Conservation (phyloP, 2,888 invertebrate species). For the Cyclophora punctaria region DNA sequence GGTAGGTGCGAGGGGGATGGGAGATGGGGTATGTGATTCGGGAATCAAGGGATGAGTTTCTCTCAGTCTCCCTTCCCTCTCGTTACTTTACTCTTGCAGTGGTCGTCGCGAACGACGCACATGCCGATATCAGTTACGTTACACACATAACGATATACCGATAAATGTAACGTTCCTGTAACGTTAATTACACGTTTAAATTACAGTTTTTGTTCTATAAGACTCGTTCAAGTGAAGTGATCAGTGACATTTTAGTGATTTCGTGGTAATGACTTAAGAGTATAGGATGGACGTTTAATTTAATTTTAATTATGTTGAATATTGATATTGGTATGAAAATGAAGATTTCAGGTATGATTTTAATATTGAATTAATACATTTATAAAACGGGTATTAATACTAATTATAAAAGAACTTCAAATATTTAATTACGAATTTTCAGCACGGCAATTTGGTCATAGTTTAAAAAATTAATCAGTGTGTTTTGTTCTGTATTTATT, state of each 20-base stretch:
- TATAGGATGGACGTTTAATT: slow-evolving; percentile 12
- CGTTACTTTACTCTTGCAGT: slow-evolving; percentile 59
- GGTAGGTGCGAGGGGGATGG: slow-evolving; percentile 53
- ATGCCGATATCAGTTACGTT: slow-evolving; percentile 35
- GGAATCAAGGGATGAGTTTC: slow-evolving; percentile 76
- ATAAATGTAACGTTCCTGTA: neutral
- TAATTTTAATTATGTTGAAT: slow-evolving; percentile 34
- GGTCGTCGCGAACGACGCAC: slow-evolving; percentile 65
- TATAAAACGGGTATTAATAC: no score
- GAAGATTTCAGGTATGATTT: slow-evolving; percentile 67
- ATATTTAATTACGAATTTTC: no score
- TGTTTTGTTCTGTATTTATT: no score
- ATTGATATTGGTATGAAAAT: slow-evolving; percentile 48
- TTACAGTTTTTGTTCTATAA: no score
- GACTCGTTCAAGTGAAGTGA: no score
- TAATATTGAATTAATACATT: no score
- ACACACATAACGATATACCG: slow-evolving; percentile 18
- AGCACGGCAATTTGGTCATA: no score
- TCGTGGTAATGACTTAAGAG: slow-evolving; percentile 5
- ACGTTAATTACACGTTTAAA: no score
- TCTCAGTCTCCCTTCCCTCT: slow-evolving; percentile 53
- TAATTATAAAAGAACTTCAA: no score
- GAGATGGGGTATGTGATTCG: slow-evolving; percentile 67
- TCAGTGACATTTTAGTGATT: neutral
- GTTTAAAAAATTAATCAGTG: no score